Evolutionary conservation across 2,113 vertebrate species (phyloP).

Genomic region (Nothocercus nigrocapillus): DNA sequence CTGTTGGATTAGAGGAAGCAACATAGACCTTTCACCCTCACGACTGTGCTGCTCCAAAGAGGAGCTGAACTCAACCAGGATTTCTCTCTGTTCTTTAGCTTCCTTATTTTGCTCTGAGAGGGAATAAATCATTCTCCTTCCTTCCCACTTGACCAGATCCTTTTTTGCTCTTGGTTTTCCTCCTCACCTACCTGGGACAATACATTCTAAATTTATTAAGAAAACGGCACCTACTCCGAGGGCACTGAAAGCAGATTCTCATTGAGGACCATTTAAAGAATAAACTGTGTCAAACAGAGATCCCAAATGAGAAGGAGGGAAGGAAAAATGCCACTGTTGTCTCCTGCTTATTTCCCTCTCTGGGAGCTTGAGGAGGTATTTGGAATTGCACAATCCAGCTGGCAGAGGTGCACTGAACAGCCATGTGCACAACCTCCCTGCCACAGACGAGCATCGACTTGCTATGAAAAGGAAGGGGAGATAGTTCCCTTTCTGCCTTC

Average conservation of each 20-base stretch:
- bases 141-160: neutral
- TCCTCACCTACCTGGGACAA: neutral
- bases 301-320: rapidly evolving
- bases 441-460: neutral
- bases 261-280: rapidly evolving
- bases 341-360: neutral
- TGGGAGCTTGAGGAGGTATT: neutral
- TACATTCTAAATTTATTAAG: neutral
- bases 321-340: rapidly evolving
- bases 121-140: neutral
- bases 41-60: neutral
- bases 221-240: neutral
- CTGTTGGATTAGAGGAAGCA: neutral
- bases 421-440: neutral
- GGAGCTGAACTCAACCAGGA: neutral
- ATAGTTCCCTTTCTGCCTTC: neutral
- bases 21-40: neutral
- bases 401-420: neutral
- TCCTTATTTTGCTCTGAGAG: neutral
- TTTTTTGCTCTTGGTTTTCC: neutral
- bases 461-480: neutral
- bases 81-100: neutral
- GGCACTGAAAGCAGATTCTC: rapidly evolving
- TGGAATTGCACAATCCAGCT: neutral
- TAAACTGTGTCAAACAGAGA: rapidly evolving